phyloP scores from a whole-genome alignment of 2,888 invertebrate genomes.

The Ormia ochracea region DNA sequence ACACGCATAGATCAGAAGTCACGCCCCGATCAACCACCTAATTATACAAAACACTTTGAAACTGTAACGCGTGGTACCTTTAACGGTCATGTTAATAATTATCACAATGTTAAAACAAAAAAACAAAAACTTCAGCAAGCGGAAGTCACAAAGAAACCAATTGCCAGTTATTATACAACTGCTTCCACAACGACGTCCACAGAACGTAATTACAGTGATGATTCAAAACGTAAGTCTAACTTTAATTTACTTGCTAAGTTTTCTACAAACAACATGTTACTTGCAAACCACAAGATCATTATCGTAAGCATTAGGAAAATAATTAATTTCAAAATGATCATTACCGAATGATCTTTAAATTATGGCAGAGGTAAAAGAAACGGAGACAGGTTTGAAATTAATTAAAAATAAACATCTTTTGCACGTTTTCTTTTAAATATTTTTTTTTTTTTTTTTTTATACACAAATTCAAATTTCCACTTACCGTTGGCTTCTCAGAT shows the following conservation, averaged over 20 bases:
- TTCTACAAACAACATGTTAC: neutral
- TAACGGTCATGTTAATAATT: slow-evolving; percentile 52
- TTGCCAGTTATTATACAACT: slow-evolving; percentile 73
- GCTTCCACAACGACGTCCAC: slow-evolving; percentile 67
- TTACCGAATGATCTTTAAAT: too few species aligned
- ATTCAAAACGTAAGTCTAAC: slow-evolving; percentile 73
- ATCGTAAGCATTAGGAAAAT: neutral
- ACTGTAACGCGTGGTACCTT: slow-evolving; percentile 64
- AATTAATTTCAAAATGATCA: too few species aligned
- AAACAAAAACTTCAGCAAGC: slow-evolving; percentile 46
- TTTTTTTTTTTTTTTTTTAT: too few species aligned
- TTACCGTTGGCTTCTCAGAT: too few species aligned
- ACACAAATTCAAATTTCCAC: too few species aligned
- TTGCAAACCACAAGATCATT: neutral
- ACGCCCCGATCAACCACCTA: slow-evolving; percentile 70
- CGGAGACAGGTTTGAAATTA: too few species aligned
- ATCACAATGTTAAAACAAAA: slow-evolving; percentile 49
- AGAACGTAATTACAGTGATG: slow-evolving; percentile 69
- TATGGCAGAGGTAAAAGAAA: too few species aligned
- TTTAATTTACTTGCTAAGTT: slow-evolving; percentile 13
- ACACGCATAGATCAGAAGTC: slow-evolving; percentile 73
- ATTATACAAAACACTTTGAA: slow-evolving; percentile 68
- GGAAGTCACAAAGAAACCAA: slow-evolving; percentile 70
- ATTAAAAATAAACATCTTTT: too few species aligned
- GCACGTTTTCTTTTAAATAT: too few species aligned